Base-by-base conservation (phyloP, 2,797 vertebrate genomes). In the Spondyliosoma cantharus region DNA sequence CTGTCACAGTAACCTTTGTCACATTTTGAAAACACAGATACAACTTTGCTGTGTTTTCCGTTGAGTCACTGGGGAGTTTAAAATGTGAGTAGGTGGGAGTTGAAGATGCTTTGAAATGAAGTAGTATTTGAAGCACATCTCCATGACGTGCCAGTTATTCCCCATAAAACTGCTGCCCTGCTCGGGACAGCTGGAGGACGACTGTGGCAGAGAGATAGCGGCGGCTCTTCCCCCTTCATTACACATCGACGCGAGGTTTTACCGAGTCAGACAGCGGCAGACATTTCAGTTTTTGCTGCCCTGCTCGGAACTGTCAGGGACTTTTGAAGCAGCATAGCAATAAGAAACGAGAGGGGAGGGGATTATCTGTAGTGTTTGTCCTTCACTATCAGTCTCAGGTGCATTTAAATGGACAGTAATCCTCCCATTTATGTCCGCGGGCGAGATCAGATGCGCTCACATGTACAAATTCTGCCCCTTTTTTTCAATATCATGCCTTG, bases 351-450 rank as follows among this genome's bases (percentile, higher is more conserved):
- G 24, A 58, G n/a, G 15, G 65, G 32, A 48, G 50, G 24, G 52
- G 64, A 80, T 76, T 74, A 85, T 78, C 70, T 71, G 71, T n/a
- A 65, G 68, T 60, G 74, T 82, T 77, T 74, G 78, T 86, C 81
- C 87, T 81, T 83, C 61, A 25, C 52, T 11, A 50, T 79, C 74
- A 67, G 76, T 78, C 79, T 79, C 83, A 64, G 65, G 69, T 85
- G 59, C 56, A 70, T 76, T 90, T 19, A 81, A 64, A 84, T 62
- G 59, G 64, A 83, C 63, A 71, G 63, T 45, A 63, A 82, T 80
- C 29, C 71, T 72, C 63, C 60, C 74, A 64, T 86, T 87, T 54
- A 60, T 67, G 64, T 84, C 72, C 50, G 43, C 3, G 1, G 61
- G 56, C 15, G 5, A 59, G 27, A 65, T 63, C 63, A 63, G 56